Evolutionary conservation across 2,797 vertebrate species (phyloP).

Genomic region (Hozukius guyotensis): DNA sequence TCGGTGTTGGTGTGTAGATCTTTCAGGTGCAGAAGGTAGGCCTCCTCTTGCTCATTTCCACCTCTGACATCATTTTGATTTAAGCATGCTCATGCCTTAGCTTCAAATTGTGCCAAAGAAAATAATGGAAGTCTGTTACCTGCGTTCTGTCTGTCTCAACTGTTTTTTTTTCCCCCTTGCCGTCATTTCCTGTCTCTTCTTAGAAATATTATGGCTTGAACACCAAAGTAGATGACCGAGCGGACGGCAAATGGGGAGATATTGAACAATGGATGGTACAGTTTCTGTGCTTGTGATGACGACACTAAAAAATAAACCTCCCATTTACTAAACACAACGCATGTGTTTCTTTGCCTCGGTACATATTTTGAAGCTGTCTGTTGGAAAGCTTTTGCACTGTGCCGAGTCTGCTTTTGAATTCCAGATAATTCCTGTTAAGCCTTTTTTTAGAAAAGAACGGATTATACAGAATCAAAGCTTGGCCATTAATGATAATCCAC

Average conservation of each 20-base stretch:
- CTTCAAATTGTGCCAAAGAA: neutral
- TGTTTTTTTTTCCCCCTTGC: neutral
- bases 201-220: constrained; percentile 97
- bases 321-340: neutral
- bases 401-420: constrained; percentile 27
- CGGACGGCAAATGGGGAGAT: constrained; percentile 92
- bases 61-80: neutral
- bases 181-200: constrained; percentile 10
- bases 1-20: constrained; percentile 83
- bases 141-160: neutral
- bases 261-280: constrained; percentile 99
- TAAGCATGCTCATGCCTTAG: neutral
- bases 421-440: constrained; percentile 49
- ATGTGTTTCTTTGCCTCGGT: neutral
- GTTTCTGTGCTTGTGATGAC: constrained; percentile 24
- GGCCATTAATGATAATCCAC: constrained; percentile 62
- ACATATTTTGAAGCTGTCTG: neutral
- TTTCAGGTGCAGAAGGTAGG: constrained; percentile 99
- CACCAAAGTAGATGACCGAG: constrained; percentile 65
- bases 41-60: constrained; percentile 38
- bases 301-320: neutral
- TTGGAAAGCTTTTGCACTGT: neutral
- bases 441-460: constrained; percentile 46
- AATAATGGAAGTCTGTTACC: neutral
- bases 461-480: constrained; percentile 62